Evolutionary conservation across 2,113 vertebrate genomes (phyloP).

Genomic region (Sturnira hondurensis): DNA sequence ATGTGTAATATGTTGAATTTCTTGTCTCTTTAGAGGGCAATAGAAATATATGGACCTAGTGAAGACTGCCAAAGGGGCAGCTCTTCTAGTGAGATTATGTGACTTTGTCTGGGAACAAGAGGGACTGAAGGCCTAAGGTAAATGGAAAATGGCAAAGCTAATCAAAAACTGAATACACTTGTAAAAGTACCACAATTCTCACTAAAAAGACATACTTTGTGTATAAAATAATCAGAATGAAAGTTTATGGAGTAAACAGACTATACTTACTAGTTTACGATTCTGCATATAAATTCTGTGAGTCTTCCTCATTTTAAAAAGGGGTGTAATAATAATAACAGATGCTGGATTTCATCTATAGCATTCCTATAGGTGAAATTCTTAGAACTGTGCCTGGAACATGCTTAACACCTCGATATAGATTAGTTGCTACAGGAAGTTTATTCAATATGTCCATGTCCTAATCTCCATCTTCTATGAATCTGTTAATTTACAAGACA

Average conservation of each 20-base stretch:
- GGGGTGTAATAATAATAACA: neutral
- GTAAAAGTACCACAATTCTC: neutral
- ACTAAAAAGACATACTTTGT: neutral
- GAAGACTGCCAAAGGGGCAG: neutral
- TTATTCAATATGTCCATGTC: fast-evolving
- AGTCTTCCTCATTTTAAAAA: neutral
- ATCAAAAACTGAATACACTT: neutral
- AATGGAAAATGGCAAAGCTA: neutral
- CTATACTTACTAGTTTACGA: neutral
- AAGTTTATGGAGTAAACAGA: neutral
- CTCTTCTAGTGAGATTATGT: fast-evolving
- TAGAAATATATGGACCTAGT: neutral
- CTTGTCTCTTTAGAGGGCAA: neutral
- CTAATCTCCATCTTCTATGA: neutral
- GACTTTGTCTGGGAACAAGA: neutral
- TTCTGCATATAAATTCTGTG: neutral
- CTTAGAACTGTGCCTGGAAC: neutral
- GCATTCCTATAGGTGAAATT: neutral
- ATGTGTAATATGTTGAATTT: neutral
- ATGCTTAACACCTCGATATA: neutral
- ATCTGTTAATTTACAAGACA: too few species aligned
- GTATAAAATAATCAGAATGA: neutral
- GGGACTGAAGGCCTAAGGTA: neutral
- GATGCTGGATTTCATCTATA: too few species aligned
- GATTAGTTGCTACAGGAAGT: neutral